A percentile compares a stretch with the other conserved stretches of the same genome.
phyloP scores from a whole-genome alignment of 2,888 invertebrate genomes.

The Orthosia gothica region DNA sequence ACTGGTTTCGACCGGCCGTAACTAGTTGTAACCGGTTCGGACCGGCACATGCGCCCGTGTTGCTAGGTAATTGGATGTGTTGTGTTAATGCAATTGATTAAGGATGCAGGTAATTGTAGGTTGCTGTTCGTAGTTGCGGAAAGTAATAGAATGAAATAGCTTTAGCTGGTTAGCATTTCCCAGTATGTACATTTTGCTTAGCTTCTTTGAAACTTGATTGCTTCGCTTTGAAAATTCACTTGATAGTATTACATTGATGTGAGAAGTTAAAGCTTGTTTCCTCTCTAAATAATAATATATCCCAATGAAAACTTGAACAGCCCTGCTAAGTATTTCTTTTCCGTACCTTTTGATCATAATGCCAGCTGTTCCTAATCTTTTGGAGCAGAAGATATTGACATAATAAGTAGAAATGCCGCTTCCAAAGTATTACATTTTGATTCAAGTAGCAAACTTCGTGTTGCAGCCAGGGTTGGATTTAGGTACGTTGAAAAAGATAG shows the following conservation, averaged over 20 bases:
- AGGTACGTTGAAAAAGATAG: no score
- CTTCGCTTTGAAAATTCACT: background rate
- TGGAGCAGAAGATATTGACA: background rate
- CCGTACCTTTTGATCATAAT: background rate
- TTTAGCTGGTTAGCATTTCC: background rate
- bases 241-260: background rate
- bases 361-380: no score
- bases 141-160: background rate
- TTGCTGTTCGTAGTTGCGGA: background rate
- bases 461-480: no score
- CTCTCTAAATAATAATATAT: no score
- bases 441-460: background rate
- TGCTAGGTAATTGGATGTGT: slow-evolving; percentile 61
- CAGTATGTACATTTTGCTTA: background rate
- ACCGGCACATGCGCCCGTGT: slow-evolving; percentile 61
- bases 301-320: background rate
- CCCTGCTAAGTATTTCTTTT: background rate
- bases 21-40: slow-evolving; percentile 53
- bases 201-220: background rate
- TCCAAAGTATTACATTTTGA: background rate
- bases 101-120: slow-evolving; percentile 31
- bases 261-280: background rate
- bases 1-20: slow-evolving; percentile 67
- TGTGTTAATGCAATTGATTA: slow-evolving; percentile 61
- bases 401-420: background rate